These are phyloP conservation scores for Leptinotarsa juncta DNA, from an alignment of 2,888 invertebrate genomes.

Conservation along the genomic window DNA sequence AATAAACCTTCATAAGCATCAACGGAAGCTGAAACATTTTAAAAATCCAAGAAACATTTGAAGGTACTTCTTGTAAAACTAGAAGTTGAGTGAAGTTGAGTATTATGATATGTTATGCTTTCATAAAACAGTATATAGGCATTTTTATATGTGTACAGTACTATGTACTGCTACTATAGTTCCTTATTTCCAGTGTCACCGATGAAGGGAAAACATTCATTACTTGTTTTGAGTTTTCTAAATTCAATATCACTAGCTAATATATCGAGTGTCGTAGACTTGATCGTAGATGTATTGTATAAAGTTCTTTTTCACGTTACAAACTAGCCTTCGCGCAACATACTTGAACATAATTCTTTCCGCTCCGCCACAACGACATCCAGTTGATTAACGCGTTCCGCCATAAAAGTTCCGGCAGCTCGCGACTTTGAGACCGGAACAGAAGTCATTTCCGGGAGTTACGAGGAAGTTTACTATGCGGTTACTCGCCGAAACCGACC, in stretches of 20 bases:
- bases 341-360: slow-evolving; percentile 27
- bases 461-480: slow-evolving; percentile 56
- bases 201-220: too few species aligned
- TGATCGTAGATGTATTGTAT: too few species aligned
- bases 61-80: not conserved
- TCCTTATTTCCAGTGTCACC: too few species aligned
- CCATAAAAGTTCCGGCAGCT: slow-evolving; percentile 58
- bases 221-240: too few species aligned
- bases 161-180: too few species aligned
- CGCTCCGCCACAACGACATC: slow-evolving; percentile 27
- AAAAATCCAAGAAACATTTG: not conserved
- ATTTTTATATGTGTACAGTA: too few species aligned
- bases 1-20: not conserved
- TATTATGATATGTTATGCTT: too few species aligned
- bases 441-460: slow-evolving; percentile 58
- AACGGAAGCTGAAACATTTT: not conserved
- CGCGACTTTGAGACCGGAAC: slow-evolving; percentile 57
- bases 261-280: too few species aligned
- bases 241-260: too few species aligned
- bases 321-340: slow-evolving; percentile 20
- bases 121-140: too few species aligned
- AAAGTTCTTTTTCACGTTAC: not conserved
- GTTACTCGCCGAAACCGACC: slow-evolving; percentile 50
- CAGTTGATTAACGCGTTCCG: slow-evolving; percentile 56
- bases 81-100: too few species aligned